Evolutionary conservation across 2,797 vertebrate genomes (phyloP), one percentile per base, ranked within the genome.

Genomic region (Pangasius krempfi): DNA sequence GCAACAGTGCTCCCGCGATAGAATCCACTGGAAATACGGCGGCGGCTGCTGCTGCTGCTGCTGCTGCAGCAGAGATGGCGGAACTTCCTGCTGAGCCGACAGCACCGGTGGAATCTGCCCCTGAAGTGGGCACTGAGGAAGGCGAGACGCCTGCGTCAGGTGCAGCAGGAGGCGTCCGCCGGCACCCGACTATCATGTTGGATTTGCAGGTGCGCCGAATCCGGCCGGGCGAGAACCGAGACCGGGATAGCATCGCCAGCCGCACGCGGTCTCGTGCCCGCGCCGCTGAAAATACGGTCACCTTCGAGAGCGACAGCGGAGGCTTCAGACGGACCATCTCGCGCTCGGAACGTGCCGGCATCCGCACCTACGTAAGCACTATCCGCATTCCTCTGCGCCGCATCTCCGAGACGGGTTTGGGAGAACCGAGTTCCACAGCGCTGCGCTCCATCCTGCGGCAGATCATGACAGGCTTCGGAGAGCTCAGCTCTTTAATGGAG

Each of bases 401-500:
- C 72, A 97, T 98, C 91, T 98, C 97, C 0, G 97, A 98, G 93
- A 97, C 97, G 0, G 97, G 97, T 62, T 93, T 98, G 8, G 97
- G 97, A 0, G 98, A 99, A 62, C 98, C 97, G 47, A 98, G 98
- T 13, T 98, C 97, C 5, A 96, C 96, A 1, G 97, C 97, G 14
- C 94, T 98, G 84, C 96, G 96, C 5, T 98, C 98, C 54, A 97
- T 99, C 92, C 94, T 99, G 92, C 96, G 98, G 30, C 98, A 99
- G 94, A 98, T 99, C 86, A 97, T 99, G 97, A 98, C 97, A 1
- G 98, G 98, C 79, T 99, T 99, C 92, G 98, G 98, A 89, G 98
- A 99, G 88, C 93, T 99, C 83, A 98, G 97, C 92, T 98, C 98
- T 79, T 94, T 98, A 86, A 98, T 98, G 97, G 98, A 98, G 94